A percentile compares a stretch with the other conserved stretches of the same genome.
These are phyloP conservation scores for Pentamera pediparva DNA, from an alignment of 53 echinoderm and acorn worm species.

Conservation along the genomic window DNA sequence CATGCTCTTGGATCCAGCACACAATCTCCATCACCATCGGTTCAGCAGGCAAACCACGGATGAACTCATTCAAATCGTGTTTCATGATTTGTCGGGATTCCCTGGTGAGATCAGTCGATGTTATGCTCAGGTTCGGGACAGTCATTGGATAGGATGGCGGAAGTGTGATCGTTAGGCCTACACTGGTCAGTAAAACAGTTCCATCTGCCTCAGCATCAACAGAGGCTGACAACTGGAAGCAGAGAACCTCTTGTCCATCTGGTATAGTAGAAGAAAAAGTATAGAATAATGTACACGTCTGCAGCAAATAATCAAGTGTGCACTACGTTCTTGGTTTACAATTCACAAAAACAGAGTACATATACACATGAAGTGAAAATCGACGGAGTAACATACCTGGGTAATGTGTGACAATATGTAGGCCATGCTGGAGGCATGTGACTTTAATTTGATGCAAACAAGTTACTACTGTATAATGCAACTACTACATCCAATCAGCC, in stretches of 20 bases:
- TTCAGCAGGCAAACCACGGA: slow-evolving; percentile 29
- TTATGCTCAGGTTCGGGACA: neutral
- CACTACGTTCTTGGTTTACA: too few relatives aligned
- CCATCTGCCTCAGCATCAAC: neutral
- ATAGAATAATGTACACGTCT: neutral
- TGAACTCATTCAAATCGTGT: neutral
- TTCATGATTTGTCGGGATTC: neutral
- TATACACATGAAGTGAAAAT: too few relatives aligned
- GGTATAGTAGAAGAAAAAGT: neutral
- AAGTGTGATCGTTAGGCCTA: neutral
- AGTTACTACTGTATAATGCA: too few relatives aligned
- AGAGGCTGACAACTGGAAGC: neutral
- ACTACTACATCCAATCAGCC: too few relatives aligned
- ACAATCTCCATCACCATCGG: slow-evolving; percentile 87
- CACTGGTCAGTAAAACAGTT: neutral
- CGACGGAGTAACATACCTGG: too few relatives aligned
- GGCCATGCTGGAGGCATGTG: too few relatives aligned
- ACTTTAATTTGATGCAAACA: too few relatives aligned
- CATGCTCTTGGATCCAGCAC: slow-evolving; percentile 68
- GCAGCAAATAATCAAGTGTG: neutral
- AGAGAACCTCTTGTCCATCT: slow-evolving; percentile 7
- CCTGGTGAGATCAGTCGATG: neutral
- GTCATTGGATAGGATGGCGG: neutral
- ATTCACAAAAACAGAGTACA: too few relatives aligned
- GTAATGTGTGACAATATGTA: too few relatives aligned